A percentile compares a stretch with the other conserved stretches of the same genome.
phyloP scores from a whole-genome alignment of 2,113 vertebrate genomes.

The Butastur rufipennis region DNA sequence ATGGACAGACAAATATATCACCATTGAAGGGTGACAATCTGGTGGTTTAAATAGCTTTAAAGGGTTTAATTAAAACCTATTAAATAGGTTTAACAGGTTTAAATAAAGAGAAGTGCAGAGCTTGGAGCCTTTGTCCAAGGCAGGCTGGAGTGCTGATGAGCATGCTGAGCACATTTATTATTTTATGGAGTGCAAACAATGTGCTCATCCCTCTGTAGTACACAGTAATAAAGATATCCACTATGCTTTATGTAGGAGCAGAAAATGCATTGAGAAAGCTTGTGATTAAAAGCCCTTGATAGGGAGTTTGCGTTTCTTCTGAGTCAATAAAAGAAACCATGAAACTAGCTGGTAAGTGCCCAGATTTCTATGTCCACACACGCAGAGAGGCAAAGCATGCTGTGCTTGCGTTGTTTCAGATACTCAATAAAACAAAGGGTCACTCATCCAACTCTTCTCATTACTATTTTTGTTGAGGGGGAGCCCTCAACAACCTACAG shows the following conservation, averaged over 20 bases:
- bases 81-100: slow-evolving; percentile 39
- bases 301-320: not conserved
- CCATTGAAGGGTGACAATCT: not conserved
- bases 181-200: not conserved
- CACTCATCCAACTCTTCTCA: not conserved
- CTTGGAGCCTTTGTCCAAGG: not conserved
- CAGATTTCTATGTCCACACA: not conserved
- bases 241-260: not conserved
- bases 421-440: fast-evolving
- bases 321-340: not conserved
- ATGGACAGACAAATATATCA: not conserved
- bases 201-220: not conserved
- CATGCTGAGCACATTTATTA: slow-evolving; percentile 23
- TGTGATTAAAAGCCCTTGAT: not conserved
- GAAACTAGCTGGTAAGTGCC: not conserved
- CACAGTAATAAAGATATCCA: not conserved
- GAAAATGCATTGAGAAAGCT: not conserved
- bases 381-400: not conserved
- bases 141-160: slow-evolving; percentile 3
- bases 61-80: slow-evolving; percentile 30
- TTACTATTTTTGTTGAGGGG: not conserved
- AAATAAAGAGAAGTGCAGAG: not conserved
- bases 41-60: slow-evolving; percentile 18
- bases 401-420: not conserved
- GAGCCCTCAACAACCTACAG: not conserved